Evolutionary conservation across 2,888 invertebrate genomes (phyloP).

Genomic region (Laspeyria flexula): DNA sequence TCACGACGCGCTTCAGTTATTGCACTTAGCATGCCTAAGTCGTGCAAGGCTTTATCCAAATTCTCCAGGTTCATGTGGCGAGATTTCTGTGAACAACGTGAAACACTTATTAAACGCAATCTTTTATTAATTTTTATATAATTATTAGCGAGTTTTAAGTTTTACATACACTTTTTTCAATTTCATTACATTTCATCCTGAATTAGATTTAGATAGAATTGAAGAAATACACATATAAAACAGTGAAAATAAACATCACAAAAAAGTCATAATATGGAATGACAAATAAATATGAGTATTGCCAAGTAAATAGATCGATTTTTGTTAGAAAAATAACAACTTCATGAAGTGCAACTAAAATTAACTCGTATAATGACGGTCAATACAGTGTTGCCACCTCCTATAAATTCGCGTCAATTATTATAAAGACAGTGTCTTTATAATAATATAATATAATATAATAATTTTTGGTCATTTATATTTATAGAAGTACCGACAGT

Average conservation of each 20-base stretch:
- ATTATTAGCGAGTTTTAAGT: too few relatives aligned
- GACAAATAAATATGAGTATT: slow-evolving; percentile 37
- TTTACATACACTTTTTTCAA: slow-evolving; percentile 67
- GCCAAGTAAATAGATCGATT: slow-evolving; percentile 16
- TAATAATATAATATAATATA: too few relatives aligned
- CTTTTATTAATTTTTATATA: too few relatives aligned
- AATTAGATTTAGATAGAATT: slow-evolving; percentile 54
- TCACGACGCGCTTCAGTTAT: slow-evolving; percentile 86
- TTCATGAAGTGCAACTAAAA: too few relatives aligned
- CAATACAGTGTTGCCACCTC: too few relatives aligned
- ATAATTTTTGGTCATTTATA: too few relatives aligned
- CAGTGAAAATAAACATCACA: slow-evolving; percentile 83
- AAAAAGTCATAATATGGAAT: slow-evolving; percentile 76
- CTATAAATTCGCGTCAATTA: too few relatives aligned
- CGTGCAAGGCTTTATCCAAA: slow-evolving; percentile 86
- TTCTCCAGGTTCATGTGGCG: slow-evolving; percentile 82
- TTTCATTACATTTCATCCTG: slow-evolving; percentile 79
- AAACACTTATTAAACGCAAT: slow-evolving; percentile 47
- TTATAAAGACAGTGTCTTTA: too few relatives aligned
- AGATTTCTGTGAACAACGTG: slow-evolving; percentile 76
- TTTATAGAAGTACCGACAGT: too few relatives aligned
- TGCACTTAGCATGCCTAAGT: slow-evolving; percentile 87
- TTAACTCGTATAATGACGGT: too few relatives aligned
- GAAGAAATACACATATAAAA: slow-evolving; percentile 66
- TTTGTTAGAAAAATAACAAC: background rate